Evolutionary conservation across 2,888 invertebrate species (phyloP), one percentile per base, ranked within the genome.

Genomic region (Campopleginae sp.): DNA sequence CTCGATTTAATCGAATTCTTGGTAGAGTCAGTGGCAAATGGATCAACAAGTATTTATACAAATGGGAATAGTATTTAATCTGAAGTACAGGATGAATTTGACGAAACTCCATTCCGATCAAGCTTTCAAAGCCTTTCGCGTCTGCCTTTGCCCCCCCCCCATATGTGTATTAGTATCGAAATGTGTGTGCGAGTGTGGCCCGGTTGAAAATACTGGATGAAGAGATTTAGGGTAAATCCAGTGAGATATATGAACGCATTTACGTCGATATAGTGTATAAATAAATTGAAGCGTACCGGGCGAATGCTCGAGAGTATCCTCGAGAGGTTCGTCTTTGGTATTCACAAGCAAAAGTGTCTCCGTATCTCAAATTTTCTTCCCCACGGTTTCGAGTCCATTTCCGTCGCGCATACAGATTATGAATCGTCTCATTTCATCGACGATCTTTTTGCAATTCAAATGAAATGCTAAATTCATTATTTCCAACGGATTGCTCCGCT

Each of bases 251-350:
- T 54, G 42, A 72, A 17, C 72, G 54, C 54, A 54, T 72, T 23
- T 63, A 58, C 51, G 66, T 51, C 75, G 80, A 80, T 80, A 74
- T 66, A 80, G 58, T 27, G 58, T 58, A 58, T 75, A 80, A 75
- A 80, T 75, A 75, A 80, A 75, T 80, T 75, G 66, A 75, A 68
- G 19, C 51, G 66, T 63, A 46, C 44, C 44, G 44, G 31, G 63
- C 75, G 63, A 31, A 42, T 46, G 46, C 75, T 23, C 71, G 31
- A 66, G 31, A 19, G 63, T 42, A 65, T 54, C 19, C 48, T 61
- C 58, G 70, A 63, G 74, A 74, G 38, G 38, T 75, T 66, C 80
- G 58, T 75, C 80, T 38, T 31, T 27, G 68, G 68, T 58, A 77
- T 77, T 77, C 42, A 27, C 54, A 77, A 68, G 68, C 68, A 68